Conservation (phyloP, 92 coral and sea anemone genomes). For the Blastomussa wellsi region DNA sequence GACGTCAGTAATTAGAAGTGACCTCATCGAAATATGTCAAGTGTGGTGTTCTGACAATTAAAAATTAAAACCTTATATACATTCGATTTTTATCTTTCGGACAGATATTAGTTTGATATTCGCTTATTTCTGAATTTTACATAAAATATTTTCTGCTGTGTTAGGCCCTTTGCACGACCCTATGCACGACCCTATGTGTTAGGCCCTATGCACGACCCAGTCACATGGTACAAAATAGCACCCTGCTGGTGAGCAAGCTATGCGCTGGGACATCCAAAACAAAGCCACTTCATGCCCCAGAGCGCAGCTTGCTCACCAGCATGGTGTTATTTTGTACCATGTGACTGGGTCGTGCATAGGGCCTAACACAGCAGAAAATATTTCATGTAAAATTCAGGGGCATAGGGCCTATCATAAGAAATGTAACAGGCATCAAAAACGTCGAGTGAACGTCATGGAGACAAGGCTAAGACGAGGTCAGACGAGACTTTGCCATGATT, state of each 20-base stretch:
- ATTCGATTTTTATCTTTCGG: not conserved
- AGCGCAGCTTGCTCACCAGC: no score
- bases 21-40: not conserved
- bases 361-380: not conserved
- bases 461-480: not conserved
- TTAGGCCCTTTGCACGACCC: no score
- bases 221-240: no score
- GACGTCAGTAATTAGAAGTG: not conserved
- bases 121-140: not conserved
- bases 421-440: not conserved
- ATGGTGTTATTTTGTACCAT: no score
- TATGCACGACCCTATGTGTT: no score
- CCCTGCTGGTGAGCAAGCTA: no score
- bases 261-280: no score
- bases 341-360: no score
- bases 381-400: not conserved
- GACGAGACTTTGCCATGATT: no score
- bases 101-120: not conserved
- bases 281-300: no score
- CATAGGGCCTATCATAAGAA: no score
- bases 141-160: not conserved
- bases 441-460: not conserved
- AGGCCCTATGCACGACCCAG: no score
- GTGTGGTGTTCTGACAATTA: not conserved
- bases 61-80: not conserved